These are phyloP conservation scores for Margaritifera margaritifera DNA, from an alignment of 2,888 invertebrate genomes.

Conservation along the genomic window DNA sequence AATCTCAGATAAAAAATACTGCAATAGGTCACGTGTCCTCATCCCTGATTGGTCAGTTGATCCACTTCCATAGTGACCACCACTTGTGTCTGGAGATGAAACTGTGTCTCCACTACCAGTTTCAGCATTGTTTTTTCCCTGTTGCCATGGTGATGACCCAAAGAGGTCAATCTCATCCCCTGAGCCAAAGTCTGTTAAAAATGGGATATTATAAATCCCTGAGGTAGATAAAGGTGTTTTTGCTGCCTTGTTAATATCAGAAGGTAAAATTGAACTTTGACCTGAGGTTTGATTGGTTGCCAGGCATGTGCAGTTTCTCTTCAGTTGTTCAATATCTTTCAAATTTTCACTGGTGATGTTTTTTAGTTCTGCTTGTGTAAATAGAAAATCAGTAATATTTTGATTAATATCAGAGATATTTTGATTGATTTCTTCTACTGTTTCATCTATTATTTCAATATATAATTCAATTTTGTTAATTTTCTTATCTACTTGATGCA, in stretches of 20 bases:
- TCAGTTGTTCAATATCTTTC: slow-evolving; percentile 5
- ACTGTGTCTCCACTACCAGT: slow-evolving; percentile 31
- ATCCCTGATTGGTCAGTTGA: too few species aligned
- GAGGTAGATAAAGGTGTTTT: too few species aligned
- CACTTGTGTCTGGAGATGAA: slow-evolving; percentile 21
- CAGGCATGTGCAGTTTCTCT: background rate
- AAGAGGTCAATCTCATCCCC: too few species aligned
- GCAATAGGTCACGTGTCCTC: background rate
- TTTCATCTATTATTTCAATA: slow-evolving; percentile 8
- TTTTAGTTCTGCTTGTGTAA: too few species aligned
- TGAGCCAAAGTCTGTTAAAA: too few species aligned
- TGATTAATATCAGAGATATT: slow-evolving; percentile 9
- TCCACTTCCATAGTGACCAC: slow-evolving; percentile 11
- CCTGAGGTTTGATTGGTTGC: background rate
- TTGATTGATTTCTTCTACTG: slow-evolving; percentile 27
- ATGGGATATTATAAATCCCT: too few species aligned
- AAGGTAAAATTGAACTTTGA: background rate
- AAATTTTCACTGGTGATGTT: background rate
- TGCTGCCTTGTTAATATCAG: too few species aligned
- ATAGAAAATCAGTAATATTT: too few species aligned
- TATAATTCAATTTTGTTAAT: slow-evolving; percentile 23
- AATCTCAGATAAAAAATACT: slow-evolving; percentile 37
- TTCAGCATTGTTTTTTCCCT: slow-evolving; percentile 31
- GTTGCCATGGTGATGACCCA: slow-evolving; percentile 15
- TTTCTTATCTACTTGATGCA: slow-evolving; percentile 39